Base-by-base conservation (phyloP, 2,113 vertebrate species). In the Cairina moschata region DNA sequence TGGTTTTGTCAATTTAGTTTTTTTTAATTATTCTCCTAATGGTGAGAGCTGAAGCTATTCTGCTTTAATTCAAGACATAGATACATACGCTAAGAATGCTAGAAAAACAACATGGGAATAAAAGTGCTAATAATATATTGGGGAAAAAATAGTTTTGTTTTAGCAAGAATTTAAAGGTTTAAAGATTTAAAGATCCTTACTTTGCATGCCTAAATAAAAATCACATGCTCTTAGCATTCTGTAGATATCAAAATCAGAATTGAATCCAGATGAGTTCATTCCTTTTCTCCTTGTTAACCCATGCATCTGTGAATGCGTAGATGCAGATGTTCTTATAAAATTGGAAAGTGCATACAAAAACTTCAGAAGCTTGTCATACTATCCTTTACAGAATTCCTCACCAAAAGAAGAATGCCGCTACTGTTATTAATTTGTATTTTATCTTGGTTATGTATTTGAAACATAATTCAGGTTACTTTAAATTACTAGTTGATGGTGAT, bases 311-410 rank as follows among this genome's bases (percentile, higher is more conserved):
- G 55, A 93, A 67, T 83, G 17, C 52, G 9, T 83, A 63, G 59
- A 67, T 23, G 8, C 55, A 90, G 72, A 77, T 83, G 60, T 90
- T 95, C 55, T 59, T 91, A 72, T 56, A 85, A 88, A 92, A 69
- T 54, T 83, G 69, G 58, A 69, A 91, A 88, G 58, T 81, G 22
- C 38, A 38, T 62, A 79, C 79, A 87, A 86, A 85, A 95, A 87
- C 58, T 87, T 87, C 10, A 86, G 91, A 90, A 92, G 38, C 62
- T 91, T 84, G 32, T 90, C 74, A 60, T 66, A 48, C 29, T 91
- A 87, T 90, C 52, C 34, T 88, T 67, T 80, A 83, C n/a, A 81
- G 54, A 93, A 91, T 90, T 93, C 72, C 29, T 88, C 73, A 46
- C 59, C 36, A 59, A 87, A 87, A 44, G 55, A 91, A 68, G 25